Evolutionary conservation across 2,888 invertebrate genomes (phyloP), one percentile per base, ranked within the genome.

Genomic region (Lasiommata megera): DNA sequence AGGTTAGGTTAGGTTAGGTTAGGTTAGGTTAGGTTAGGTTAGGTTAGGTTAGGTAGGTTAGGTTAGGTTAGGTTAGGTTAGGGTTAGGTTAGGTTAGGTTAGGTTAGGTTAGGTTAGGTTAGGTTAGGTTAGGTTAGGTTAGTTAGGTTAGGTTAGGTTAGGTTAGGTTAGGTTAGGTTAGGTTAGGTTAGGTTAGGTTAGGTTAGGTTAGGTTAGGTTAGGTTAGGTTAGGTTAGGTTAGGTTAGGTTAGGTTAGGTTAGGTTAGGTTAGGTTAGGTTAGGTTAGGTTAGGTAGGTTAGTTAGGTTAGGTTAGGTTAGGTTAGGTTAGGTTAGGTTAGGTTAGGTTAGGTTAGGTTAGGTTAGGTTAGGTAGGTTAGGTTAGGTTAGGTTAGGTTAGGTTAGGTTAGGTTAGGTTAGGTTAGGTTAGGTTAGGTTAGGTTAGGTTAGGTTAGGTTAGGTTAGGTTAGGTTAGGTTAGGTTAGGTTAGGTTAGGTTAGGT

Each of bases 291-390:
- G 58, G 56, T 62, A 56, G 54, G 58, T 62, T 55, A 60, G 60
- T 62, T 63, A 55, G 62, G 63, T 61, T 61, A 62, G 60, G 62
- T 62, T 63, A 63, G 61, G 63, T 63, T 63, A 61, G 61, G 61
- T 63, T 61, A 63, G 31, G 31, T 31, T 31, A 31, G 31, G 31
- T 31, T 31, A 31, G 31, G 31, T 31, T 31, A 31, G 31, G 31
- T 31, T 31, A 31, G 31, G 31, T 31, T 31, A 31, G 31, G 31
- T 31, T 31, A 31, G 31, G 31, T 37, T 54, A 54, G 43, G 12
- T 47, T 47, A 46, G 16, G 12, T 46, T 23, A 29, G 12, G 31
- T 46, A 46, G 41, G 41, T 31, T 41, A 18, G 41, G 41, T 41
- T n/a, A 17, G 41, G 31, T 31, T 41, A 18, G 18, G 41, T 41